Evolutionary conservation across 2,888 invertebrate species (phyloP).

Genomic region (Autographa gamma): DNA sequence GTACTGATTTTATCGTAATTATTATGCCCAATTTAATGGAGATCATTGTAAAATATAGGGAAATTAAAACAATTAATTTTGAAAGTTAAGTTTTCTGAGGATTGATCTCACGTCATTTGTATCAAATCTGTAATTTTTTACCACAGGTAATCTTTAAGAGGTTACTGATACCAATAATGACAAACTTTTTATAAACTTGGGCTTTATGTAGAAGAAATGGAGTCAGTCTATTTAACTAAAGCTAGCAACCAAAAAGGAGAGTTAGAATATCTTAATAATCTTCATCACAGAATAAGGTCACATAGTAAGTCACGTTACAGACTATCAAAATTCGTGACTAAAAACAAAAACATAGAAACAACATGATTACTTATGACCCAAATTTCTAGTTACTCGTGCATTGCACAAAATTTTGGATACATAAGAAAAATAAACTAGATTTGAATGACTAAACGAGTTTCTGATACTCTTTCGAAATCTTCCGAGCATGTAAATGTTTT

Average conservation of each 20-base stretch:
- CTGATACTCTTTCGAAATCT: conserved; percentile 24
- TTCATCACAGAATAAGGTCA: conserved; percentile 33
- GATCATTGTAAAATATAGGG: no score
- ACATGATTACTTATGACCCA: conserved; percentile 63
- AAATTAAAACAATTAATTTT: no score
- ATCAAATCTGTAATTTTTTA: no score
- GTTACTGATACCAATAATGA: no score
- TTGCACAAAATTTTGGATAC: conserved; percentile 48
- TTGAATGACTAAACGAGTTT: conserved; percentile 41
- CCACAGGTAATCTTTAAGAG: no score
- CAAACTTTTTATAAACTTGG: no score
- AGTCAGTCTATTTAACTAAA: background rate
- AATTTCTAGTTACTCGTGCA: conserved; percentile 72
- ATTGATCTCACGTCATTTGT: no score
- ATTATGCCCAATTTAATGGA: conserved; percentile 47
- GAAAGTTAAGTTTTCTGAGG: no score
- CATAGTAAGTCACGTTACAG: background rate
- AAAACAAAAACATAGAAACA: conserved; percentile 37
- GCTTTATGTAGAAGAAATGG: no score
- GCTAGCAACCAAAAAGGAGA: background rate
- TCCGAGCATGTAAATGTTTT: conserved; percentile 24
- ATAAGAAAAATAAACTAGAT: conserved; percentile 24
- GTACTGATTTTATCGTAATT: conserved; percentile 31
- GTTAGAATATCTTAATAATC: background rate
- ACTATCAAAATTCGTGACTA: conserved; percentile 60